phyloP scores from a whole-genome alignment of 2,797 vertebrate species.

The Liparis tanakae region DNA sequence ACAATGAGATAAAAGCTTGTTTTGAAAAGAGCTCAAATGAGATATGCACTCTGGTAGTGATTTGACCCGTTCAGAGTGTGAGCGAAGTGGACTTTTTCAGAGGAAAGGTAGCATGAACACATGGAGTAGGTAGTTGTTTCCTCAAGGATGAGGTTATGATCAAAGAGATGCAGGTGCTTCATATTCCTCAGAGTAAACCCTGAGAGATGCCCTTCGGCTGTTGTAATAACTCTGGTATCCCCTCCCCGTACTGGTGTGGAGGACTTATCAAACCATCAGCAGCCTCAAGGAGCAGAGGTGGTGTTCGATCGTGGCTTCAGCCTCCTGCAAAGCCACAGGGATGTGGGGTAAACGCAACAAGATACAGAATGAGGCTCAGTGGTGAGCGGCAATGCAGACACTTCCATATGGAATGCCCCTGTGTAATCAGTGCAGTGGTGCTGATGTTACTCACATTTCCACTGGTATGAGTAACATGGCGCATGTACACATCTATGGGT shows the following conservation, averaged over 20 bases:
- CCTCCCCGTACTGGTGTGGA: slow-evolving; percentile 44
- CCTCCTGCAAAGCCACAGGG: slow-evolving; percentile 38
- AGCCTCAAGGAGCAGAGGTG: slow-evolving; percentile 43
- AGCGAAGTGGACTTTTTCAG: slow-evolving; percentile 35
- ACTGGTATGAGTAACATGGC: neutral
- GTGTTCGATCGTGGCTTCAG: slow-evolving; percentile 27
- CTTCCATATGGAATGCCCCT: slow-evolving; percentile 19
- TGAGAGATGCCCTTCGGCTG: slow-evolving; percentile 63
- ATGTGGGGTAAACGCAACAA: slow-evolving; percentile 17
- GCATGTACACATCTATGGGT: neutral
- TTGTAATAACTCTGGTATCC: slow-evolving; percentile 58
- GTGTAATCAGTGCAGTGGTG: slow-evolving; percentile 13
- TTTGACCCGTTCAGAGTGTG: slow-evolving; percentile 30
- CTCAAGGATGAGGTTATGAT: slow-evolving; percentile 60
- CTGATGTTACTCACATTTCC: slow-evolving; percentile 6
- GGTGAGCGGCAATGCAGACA: slow-evolving; percentile 13
- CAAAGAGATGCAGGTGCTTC: slow-evolving; percentile 70
- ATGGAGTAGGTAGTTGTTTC: slow-evolving; percentile 49
- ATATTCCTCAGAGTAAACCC: slow-evolving; percentile 63
- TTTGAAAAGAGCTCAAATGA: slow-evolving; percentile 41
- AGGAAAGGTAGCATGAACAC: slow-evolving; percentile 38
- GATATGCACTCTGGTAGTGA: slow-evolving; percentile 31
- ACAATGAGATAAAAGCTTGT: slow-evolving; percentile 44
- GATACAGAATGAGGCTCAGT: slow-evolving; percentile 31
- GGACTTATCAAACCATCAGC: slow-evolving; percentile 59